Evolutionary conservation across 2,797 vertebrate genomes (phyloP).

Genomic region (Pangasius djambal): DNA sequence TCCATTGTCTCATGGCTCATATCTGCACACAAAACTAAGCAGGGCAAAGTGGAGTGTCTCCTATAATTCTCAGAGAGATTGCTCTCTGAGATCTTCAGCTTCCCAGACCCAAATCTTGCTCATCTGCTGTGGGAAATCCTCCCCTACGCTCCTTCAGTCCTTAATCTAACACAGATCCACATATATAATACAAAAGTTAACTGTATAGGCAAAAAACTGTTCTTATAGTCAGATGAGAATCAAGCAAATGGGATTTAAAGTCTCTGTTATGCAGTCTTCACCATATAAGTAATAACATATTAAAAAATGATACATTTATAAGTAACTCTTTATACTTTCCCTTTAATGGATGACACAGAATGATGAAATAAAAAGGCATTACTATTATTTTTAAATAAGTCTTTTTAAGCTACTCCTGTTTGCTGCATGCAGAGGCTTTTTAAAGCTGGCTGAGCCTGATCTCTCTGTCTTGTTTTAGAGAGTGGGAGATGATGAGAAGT

Average conservation of each 20-base stretch:
- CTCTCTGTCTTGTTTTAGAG: conserved; percentile 45
- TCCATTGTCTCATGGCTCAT: conserved; percentile 33
- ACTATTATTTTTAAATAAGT: neutral
- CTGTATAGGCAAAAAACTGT: neutral
- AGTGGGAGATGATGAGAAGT: conserved; percentile 64
- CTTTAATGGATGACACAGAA: neutral
- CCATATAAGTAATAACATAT: neutral
- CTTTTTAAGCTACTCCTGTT: neutral
- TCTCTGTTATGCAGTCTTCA: neutral
- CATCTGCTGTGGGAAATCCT: conserved; percentile 69
- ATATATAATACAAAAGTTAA: conserved; percentile 6
- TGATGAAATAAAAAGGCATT: neutral
- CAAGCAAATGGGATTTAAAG: neutral
- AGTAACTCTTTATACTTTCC: neutral
- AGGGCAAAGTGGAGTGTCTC: conserved; percentile 64
- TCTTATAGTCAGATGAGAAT: neutral
- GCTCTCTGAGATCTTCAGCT: conserved; percentile 69
- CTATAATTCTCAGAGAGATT: conserved; percentile 76
- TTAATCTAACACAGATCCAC: conserved; percentile 11
- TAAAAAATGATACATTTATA: neutral
- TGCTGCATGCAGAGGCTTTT: neutral
- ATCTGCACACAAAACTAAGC: conserved; percentile 60
- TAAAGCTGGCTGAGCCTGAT: conserved; percentile 7
- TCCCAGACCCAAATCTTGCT: conserved; percentile 75
- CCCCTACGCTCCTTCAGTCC: conserved; percentile 25